Base-by-base conservation (phyloP, 2,888 invertebrate genomes). In the Mythimna pallens region DNA sequence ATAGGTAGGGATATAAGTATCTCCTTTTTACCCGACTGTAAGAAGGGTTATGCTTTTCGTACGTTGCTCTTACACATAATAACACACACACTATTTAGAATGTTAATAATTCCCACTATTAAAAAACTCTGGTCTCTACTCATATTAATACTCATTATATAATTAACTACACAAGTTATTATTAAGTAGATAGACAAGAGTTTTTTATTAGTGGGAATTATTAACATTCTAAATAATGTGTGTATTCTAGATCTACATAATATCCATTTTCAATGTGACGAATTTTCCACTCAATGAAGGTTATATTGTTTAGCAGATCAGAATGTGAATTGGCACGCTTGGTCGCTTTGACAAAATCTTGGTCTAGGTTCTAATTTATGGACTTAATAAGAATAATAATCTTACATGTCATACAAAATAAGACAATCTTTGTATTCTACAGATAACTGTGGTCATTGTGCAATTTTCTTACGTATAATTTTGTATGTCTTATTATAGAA, bases 251-350 rank as follows among this genome's bases (percentile, higher is more conserved):
- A 22, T 40, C 58, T 59, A n/a, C 40, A 59, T 40, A 22, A 59
- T 59, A 22, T 59, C 22, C 14, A 61, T 54, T 64, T 61, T 50
- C 36, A 65, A 65, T 76, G 36, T 70, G 20, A 65, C 40, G 47
- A 79, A 70, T 80, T 73, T 80, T 83, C 80, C 80, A 61, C 57
- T 34, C 20, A 20, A 3, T 30, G 75, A 83, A 83, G 80, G 83
- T 17, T 50, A 67, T 3, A 58, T 65, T 80, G 61, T 70, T 80
- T 80, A 80, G 58, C 76, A 67, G 54, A 34, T 47, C 30, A 22
- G 14, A 75, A 61, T 75, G 68, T 79, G 64, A 83, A 67, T 67
- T 80, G 50, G 34, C 64, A 83, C 61, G 40, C 58, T 57, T 20
- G 34, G 12, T 58, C 55, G 50, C 50, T 74, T 66, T 67, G 69